Base-by-base conservation (phyloP, 2,797 vertebrate species). In the Sebastes cheni region DNA sequence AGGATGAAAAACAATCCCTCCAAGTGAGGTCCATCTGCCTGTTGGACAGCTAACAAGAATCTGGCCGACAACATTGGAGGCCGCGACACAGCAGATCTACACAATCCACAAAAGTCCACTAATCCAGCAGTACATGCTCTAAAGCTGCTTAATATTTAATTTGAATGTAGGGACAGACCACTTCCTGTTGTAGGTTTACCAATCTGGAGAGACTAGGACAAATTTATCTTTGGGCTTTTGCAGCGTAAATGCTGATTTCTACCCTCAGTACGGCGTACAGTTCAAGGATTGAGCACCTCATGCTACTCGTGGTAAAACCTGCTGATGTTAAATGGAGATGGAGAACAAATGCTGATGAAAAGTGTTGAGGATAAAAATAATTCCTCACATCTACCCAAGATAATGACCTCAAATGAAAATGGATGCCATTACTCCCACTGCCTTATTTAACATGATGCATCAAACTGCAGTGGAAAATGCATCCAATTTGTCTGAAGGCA, bases 71-170 rank as follows among this genome's bases (percentile, higher is more conserved):
- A 59, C 64, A 50, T 39, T 23, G 60, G 36, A 89, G 81, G 78
- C 64, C 23, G 5, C 46, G 27, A 83, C 55, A 74, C 84, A 82
- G 56, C 73, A 85, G 66, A 86, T 89, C 79, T 59, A 79, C 73
- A 82, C 78, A 86, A 89, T 84, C 85, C 84, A 85, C 71, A 79
- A 82, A 88, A 86, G 75, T 90, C 79, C 80, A 23, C 65, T 92
- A 93, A 93, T 93, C 90, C 88, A 75, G 75, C 67, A 34, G 34
- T 69, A 78, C 82, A 86, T 29, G 54, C 52, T 32, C 71, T 58
- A 91, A 92, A 91, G 88, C 88, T 81, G 90, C 88, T 93, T 92
- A 91, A 89, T 89, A 14, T 54, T 68, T 68, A 16, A 87, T 89
- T 66, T 70, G 13, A 84, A 65, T 13, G 30, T 8, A 71, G 59